A percentile compares a stretch with the other conserved stretches of the same genome.
These are phyloP conservation scores for Deilephila elpenor DNA, from an alignment of 2,888 invertebrate genomes.

Conservation along the genomic window DNA sequence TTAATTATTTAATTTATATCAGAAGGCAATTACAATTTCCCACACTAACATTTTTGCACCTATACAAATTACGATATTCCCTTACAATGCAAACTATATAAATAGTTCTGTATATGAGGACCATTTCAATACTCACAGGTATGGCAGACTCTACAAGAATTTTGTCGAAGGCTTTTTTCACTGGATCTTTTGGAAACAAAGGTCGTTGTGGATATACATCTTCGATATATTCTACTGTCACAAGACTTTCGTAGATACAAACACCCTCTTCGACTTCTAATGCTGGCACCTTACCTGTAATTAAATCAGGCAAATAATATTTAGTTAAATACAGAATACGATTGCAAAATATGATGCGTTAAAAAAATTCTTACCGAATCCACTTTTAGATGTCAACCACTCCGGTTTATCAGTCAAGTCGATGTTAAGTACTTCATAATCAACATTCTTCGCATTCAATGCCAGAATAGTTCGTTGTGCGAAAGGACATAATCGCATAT, in stretches of 20 bases:
- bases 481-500: conserved; percentile 93
- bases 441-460: conserved; percentile 90
- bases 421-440: conserved; percentile 90
- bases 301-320: background rate
- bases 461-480: conserved; percentile 90
- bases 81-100: too few species aligned
- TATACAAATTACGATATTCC: too few species aligned
- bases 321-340: background rate
- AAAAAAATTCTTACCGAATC: conserved; percentile 70
- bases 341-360: too few species aligned
- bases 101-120: too few species aligned
- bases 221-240: conserved; percentile 92
- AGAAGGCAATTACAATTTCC: too few species aligned
- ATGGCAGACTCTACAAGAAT: conserved; percentile 84
- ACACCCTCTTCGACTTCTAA: conserved; percentile 88
- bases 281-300: conserved; percentile 89
- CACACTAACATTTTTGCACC: too few species aligned
- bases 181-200: conserved; percentile 87
- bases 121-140: conserved; percentile 55
- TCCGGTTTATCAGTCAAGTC: conserved; percentile 90
- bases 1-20: too few species aligned
- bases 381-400: conserved; percentile 89
- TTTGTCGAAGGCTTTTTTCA: conserved; percentile 89
- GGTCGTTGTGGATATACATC: conserved; percentile 88
- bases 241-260: conserved; percentile 89